Evolutionary conservation across 2,888 invertebrate genomes (phyloP).

Genomic region (Andrena fulva): DNA sequence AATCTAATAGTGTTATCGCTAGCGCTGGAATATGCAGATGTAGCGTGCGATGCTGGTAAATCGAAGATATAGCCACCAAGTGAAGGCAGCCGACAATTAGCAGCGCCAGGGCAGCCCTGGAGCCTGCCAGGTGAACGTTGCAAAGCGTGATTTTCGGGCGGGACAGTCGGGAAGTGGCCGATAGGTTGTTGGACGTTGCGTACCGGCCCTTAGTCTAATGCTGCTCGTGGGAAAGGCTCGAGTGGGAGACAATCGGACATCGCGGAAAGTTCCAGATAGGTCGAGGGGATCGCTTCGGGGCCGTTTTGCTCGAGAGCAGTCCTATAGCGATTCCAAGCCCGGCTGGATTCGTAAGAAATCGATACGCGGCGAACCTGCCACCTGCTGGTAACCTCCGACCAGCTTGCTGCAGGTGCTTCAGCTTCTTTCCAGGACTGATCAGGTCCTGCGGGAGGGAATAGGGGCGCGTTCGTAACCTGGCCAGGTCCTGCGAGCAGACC

Average conservation of each 20-base stretch:
- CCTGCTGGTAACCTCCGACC: conserved; percentile 79
- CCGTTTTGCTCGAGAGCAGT: conserved; percentile 63
- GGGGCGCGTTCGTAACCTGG: too few relatives aligned
- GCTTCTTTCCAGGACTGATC: conserved; percentile 54
- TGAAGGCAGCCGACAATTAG: too few relatives aligned
- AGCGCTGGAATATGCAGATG: too few relatives aligned
- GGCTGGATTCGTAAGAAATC: conserved; percentile 84
- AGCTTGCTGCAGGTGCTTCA: conserved; percentile 69
- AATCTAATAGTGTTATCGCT: too few relatives aligned
- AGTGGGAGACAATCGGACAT: conserved; percentile 31
- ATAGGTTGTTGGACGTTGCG: conserved; percentile 26
- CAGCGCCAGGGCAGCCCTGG: too few relatives aligned
- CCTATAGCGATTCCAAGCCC: conserved; percentile 76
- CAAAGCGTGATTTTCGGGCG: not conserved
- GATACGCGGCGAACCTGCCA: conserved; percentile 82
- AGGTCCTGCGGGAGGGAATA: not conserved
- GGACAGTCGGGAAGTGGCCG: not conserved
- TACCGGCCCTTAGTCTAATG: conserved; percentile 25
- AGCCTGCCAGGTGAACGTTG: not conserved
- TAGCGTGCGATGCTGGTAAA: too few relatives aligned
- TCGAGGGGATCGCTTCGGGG: conserved; percentile 54
- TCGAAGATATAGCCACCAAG: too few relatives aligned
- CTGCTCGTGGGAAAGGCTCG: conserved; percentile 21
- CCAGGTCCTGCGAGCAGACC: too few relatives aligned
- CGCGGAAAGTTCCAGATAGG: conserved; percentile 49